Conservation (phyloP, 2,888 invertebrate genomes). For the Diaphora mendica region DNA sequence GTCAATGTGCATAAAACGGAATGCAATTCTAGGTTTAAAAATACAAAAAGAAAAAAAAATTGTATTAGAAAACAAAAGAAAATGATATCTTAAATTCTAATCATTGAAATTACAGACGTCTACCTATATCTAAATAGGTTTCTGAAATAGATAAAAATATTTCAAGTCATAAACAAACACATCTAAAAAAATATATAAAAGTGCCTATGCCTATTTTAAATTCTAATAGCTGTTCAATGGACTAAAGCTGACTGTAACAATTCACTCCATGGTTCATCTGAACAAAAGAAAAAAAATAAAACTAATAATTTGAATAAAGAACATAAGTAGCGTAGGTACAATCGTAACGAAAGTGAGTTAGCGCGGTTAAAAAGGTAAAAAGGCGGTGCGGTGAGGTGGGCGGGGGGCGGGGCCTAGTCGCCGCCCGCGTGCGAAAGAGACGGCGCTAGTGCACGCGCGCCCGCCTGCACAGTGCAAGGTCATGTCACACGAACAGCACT, state of each 20-base stretch:
- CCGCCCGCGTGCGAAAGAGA: constrained; percentile 76
- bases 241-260: background rate
- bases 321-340: constrained; percentile 52
- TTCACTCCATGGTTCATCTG: background rate
- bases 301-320: constrained; percentile 37
- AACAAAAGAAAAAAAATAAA: constrained; percentile 13
- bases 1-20: no score
- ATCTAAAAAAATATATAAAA: no score
- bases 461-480: constrained; percentile 71
- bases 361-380: constrained; percentile 74
- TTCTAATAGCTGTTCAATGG: no score
- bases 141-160: no score
- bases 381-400: constrained; percentile 75
- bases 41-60: no score
- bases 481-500: constrained; percentile 54
- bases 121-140: no score
- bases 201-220: no score
- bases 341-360: constrained; percentile 70
- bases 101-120: no score
- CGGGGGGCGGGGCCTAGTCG: constrained; percentile 77
- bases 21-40: no score
- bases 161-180: no score
- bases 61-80: no score
- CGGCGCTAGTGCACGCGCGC: constrained; percentile 56
- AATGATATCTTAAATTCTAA: no score